Conservation (phyloP, 2,113 vertebrate species). For the Mesoclemmys tuberculata region DNA sequence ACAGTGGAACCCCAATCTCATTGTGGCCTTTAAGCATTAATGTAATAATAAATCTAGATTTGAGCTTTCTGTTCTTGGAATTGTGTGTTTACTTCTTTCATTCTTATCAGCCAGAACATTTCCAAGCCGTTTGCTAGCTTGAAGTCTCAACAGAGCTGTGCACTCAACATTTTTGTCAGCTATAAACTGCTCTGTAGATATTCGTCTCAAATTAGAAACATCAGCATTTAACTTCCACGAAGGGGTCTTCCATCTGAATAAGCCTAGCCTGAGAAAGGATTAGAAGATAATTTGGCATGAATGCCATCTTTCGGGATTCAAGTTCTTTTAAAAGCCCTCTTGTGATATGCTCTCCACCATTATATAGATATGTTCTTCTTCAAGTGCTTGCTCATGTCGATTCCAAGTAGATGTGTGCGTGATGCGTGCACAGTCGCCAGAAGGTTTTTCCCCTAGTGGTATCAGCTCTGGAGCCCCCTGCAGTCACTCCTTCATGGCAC, state of each 20-base stretch:
- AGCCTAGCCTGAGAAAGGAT: background rate
- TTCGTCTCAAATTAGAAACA: background rate
- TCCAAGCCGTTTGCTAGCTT: background rate
- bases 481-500: too few species aligned
- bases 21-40: background rate
- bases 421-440: too few species aligned
- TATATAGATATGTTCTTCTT: background rate
- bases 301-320: background rate
- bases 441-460: too few species aligned
- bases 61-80: background rate
- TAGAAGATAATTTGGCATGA: background rate
- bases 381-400: too few species aligned
- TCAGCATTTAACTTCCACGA: background rate
- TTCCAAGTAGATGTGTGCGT: too few species aligned
- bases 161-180: background rate
- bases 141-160: background rate
- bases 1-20: accelerated
- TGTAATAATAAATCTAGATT: background rate
- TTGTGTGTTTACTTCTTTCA: background rate
- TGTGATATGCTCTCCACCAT: background rate
- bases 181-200: background rate
- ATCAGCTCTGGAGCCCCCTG: too few species aligned
- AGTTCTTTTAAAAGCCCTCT: background rate
- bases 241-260: background rate
- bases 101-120: background rate